These are phyloP conservation scores for Muntiacus reevesi DNA, from an alignment of 2,113 vertebrate species.

Conservation along the genomic window DNA sequence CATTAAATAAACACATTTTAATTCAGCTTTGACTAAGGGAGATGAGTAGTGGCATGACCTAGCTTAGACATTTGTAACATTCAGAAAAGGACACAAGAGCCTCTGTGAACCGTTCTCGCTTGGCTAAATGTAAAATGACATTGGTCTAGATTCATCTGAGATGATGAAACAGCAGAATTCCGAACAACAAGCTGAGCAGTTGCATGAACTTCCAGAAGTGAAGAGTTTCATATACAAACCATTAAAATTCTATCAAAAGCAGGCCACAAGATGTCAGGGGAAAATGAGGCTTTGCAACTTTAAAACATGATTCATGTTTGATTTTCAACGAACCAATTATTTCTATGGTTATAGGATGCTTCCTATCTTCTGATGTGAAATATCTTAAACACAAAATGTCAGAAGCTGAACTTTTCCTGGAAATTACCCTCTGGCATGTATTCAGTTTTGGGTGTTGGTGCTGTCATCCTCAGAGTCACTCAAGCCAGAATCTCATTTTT, in stretches of 20 bases:
- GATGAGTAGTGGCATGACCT: neutral
- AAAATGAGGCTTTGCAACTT: neutral
- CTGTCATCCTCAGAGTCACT: neutral
- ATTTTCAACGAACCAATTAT: neutral
- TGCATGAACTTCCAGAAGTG: neutral
- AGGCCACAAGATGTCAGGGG: neutral
- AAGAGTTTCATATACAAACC: neutral
- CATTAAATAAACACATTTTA: neutral
- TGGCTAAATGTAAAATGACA: neutral
- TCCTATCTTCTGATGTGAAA: neutral
- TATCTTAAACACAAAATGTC: neutral
- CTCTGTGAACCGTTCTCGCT: neutral
- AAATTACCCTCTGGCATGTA: neutral
- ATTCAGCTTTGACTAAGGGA: neutral
- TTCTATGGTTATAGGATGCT: neutral
- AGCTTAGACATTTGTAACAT: neutral
- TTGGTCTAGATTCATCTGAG: neutral
- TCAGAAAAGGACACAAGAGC: neutral
- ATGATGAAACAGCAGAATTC: neutral
- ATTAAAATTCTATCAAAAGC: neutral
- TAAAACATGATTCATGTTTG: neutral
- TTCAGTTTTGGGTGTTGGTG: neutral
- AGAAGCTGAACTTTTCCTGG: neutral
- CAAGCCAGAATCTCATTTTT: neutral
- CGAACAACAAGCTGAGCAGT: neutral